Conservation (phyloP, 2,113 vertebrate species). For the Machaerirhynchus nigripectus region DNA sequence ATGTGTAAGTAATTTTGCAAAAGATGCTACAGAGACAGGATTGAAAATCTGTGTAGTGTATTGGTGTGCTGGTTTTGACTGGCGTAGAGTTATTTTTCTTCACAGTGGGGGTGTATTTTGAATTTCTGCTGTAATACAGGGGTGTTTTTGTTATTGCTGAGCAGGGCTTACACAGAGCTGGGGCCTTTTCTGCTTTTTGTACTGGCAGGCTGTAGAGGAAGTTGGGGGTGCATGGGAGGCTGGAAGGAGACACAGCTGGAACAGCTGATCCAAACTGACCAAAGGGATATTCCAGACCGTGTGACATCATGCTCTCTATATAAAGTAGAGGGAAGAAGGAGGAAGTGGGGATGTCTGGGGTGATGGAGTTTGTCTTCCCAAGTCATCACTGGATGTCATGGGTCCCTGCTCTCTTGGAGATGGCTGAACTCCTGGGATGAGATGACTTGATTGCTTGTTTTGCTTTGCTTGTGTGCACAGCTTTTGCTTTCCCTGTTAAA, state of each 20-base stretch:
- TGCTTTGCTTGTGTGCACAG: neutral
- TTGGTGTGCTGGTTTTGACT: neutral
- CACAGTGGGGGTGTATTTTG: neutral
- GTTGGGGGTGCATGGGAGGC: rapidly evolving
- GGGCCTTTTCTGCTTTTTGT: neutral
- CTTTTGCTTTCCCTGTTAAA: neutral
- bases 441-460: neutral
- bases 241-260: neutral
- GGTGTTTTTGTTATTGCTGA: neutral
- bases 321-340: neutral
- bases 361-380: neutral
- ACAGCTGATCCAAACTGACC: neutral
- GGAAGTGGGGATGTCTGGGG: neutral
- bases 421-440: neutral
- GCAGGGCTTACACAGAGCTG: neutral
- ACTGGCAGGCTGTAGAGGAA: neutral
- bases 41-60: neutral
- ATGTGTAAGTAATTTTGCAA: neutral
- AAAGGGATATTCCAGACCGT: neutral
- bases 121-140: neutral
- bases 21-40: neutral
- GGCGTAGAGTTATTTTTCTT: neutral
- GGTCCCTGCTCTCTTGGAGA: neutral
- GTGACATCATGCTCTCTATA: neutral
- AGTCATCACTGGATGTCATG: rapidly evolving